phyloP scores from a whole-genome alignment of 2,888 invertebrate species.

The Noctua janthina region DNA sequence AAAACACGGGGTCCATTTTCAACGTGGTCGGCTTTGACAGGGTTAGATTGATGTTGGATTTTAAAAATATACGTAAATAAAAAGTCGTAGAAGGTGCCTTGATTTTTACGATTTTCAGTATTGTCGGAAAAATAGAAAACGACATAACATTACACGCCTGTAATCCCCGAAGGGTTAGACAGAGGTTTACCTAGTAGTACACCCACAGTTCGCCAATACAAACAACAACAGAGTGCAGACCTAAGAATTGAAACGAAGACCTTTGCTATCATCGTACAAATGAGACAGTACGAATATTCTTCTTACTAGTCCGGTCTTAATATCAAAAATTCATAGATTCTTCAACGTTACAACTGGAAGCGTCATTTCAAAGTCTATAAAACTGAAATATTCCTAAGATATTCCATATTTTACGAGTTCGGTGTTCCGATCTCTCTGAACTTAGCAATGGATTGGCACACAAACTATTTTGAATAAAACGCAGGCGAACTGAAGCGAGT shows the following conservation, averaged over 20 bases:
- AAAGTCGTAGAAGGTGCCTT: neutral
- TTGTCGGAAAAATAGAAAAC: neutral
- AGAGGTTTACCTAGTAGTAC: no score
- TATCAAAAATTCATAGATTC: slow-evolving; percentile 44
- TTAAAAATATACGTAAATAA: neutral
- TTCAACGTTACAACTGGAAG: slow-evolving; percentile 33
- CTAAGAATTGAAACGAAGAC: neutral
- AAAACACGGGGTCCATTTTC: slow-evolving; percentile 60
- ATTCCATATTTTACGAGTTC: slow-evolving; percentile 60
- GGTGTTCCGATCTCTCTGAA: slow-evolving; percentile 42
- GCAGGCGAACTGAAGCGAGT: slow-evolving; percentile 32
- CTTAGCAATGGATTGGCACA: slow-evolving; percentile 53
- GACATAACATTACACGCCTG: neutral
- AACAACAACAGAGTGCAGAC: neutral
- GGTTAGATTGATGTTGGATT: slow-evolving; percentile 57
- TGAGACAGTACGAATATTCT: slow-evolving; percentile 14
- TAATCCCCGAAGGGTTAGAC: neutral
- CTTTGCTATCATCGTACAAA: slow-evolving; percentile 6
- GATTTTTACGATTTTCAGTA: neutral
- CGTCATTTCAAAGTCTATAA: slow-evolving; percentile 53
- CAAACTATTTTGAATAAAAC: slow-evolving; percentile 58
- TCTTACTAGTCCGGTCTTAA: neutral
- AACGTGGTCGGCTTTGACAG: slow-evolving; percentile 48
- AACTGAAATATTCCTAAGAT: slow-evolving; percentile 49
- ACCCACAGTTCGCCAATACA: neutral